Evolutionary conservation across 1,140 invertebrate genomes (phyloP), one percentile per base, ranked within the genome.

Genomic region (Sarcophaga bullata): DNA sequence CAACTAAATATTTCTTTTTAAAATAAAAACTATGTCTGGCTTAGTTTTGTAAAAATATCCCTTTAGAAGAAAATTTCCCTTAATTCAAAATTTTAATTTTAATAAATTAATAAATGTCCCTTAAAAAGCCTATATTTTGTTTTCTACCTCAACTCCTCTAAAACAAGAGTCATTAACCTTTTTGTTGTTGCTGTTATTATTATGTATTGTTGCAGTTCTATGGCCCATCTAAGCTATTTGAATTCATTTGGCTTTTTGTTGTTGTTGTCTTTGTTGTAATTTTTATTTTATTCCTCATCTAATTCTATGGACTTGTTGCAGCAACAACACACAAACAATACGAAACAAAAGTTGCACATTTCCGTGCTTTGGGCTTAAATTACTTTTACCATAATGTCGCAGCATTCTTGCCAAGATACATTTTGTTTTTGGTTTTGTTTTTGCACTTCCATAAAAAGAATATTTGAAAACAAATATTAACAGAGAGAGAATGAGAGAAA

Each of bases 321-420:
- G 13, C 58, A 17, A 62, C 58, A 62, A 62, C 58, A 68, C 9
- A 19, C 3, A 19, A 9, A 11, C 62, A 78, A 48, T 11, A 76
- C 48, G 15, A 47, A 48, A 76, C 73, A 52, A 52, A 25, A 78
- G 73, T 76, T 78, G 48, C 75, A 52, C 49, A 78, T 78, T 78
- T 78, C 75, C 48, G n/a, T 52, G 48, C 75, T 50, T 78, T 78
- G 19, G 75, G 75, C 17, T 78, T 78, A 19, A 78, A 52, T 78
- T 78, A 78, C 75, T 78, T 52, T 49, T 10, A 17, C 17, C 75
- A 78, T 19, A 78, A 50, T 52, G n/a, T 50, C 49, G 9, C 49
- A 19, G 15, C 17, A 62, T 17, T 13, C 58, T n/a, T 15, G 19
- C 58, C 58, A 62, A 62, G 13, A 37, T 46, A 73, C 13, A 76